Evolutionary conservation across 2,888 invertebrate genomes (phyloP), one percentile per base, ranked within the genome.

Genomic region (Troides aeacus): DNA sequence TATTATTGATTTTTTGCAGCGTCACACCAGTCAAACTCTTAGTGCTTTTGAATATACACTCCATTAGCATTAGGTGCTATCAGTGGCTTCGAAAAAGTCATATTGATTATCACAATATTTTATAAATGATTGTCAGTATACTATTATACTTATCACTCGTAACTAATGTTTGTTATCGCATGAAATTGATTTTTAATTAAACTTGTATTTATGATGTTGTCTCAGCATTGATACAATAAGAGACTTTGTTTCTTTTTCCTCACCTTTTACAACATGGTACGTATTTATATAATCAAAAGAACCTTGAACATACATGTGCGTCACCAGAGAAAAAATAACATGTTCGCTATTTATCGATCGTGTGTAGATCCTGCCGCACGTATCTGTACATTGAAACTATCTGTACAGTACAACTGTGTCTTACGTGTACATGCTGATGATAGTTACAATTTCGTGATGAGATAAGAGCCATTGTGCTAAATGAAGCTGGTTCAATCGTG

Each of bases 401-500:
- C 17, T n/a, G 8, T 59, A 66, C 59, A 50, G 30, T 60, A 21
- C 12, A 60, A 66, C 59, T 0, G 59, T 39, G 50, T 50, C 23
- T n/a, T 30, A 53, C 53, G 53, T 53, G 53, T 53, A n/a, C 23
- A 63, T 56, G 46, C 53, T 30, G 18, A 58, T 61, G 39, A 42
- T 64, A 60, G 63, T 57, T 50, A 58, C 50, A 63, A 58, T 61
- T 24, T 15, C 57, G 30, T 61, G 64, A 65, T 72, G 74, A 75
- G 76, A 77, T 77, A 78, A 75, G 77, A 76, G 75, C 74, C 74
- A 79, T 81, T 81, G 82, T 81, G 72, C 74, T 79, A 78, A 80
- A 83, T 84, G 81, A 79, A 80, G 74, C 79, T 76, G 77, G 79
- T 81, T 77, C 81, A 83, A 86, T 83, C 79, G 78, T 77, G 78